Conservation (phyloP, 2,888 invertebrate genomes). For the Lysandra coridon region DNA sequence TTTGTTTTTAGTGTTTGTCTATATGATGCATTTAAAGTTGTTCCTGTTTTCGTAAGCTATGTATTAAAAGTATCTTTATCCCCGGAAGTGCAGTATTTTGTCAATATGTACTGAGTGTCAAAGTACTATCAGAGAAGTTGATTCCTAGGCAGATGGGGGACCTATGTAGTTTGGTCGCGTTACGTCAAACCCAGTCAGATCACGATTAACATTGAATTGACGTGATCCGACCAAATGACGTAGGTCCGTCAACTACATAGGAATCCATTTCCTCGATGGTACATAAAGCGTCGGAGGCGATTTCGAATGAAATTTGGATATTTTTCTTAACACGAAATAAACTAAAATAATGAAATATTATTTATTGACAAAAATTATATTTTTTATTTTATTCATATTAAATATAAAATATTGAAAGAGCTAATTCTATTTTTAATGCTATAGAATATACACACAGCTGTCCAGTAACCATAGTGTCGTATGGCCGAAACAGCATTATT, state of each 20-base stretch:
- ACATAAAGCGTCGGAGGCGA: slow-evolving; percentile 23
- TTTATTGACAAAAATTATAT: slow-evolving; percentile 28
- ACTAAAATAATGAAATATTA: slow-evolving; percentile 5
- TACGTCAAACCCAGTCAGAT: no score
- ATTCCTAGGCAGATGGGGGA: no score
- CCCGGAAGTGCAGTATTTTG: slow-evolving; percentile 26
- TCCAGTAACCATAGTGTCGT: slow-evolving; percentile 3
- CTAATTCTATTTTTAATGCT: slow-evolving; percentile 28
- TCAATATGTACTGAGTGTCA: slow-evolving; percentile 23
- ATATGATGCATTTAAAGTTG: slow-evolving; percentile 29
- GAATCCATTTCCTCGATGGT: no score
- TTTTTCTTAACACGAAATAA: slow-evolving; percentile 18
- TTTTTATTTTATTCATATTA: slow-evolving; percentile 25
- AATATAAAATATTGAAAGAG: slow-evolving; percentile 21
- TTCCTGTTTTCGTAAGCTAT: slow-evolving; percentile 28
- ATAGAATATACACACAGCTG: slow-evolving; percentile 24
- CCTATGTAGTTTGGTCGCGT: no score
- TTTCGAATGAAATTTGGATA: slow-evolving; percentile 31
- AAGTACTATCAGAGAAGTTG: not conserved
- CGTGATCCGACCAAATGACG: no score
- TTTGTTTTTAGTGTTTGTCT: slow-evolving; percentile 25
- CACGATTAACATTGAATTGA: no score
- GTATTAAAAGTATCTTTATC: slow-evolving; percentile 17
- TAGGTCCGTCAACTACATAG: no score
- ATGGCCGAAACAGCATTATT: slow-evolving; percentile 13